These are phyloP conservation scores for Idaea straminata DNA, from an alignment of 2,888 invertebrate genomes.

Conservation along the genomic window DNA sequence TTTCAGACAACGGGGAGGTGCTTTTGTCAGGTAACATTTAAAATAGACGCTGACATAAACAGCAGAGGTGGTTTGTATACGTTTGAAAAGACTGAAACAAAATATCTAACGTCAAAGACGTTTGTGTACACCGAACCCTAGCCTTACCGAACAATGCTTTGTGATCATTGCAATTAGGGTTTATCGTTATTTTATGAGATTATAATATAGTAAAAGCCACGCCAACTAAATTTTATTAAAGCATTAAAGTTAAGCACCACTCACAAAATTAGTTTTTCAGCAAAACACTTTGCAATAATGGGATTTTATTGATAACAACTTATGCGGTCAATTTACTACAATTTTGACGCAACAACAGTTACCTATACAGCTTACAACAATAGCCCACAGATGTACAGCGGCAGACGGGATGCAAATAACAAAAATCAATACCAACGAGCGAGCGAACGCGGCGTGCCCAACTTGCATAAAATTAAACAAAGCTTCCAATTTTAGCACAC, in stretches of 20 bases:
- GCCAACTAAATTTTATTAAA: background rate
- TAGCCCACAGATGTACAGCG: slow-evolving; percentile 64
- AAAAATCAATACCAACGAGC: slow-evolving; percentile 72
- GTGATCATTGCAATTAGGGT: background rate
- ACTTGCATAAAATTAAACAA: slow-evolving; percentile 68
- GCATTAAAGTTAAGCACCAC: background rate
- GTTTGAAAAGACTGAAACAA: background rate
- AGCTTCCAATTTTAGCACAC: slow-evolving; percentile 50
- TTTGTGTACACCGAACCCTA: background rate
- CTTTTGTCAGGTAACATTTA: slow-evolving; percentile 59
- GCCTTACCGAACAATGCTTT: background rate
- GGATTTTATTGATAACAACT: background rate
- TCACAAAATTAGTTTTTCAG: background rate
- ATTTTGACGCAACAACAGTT: slow-evolving; percentile 41
- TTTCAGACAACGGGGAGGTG: slow-evolving; percentile 60
- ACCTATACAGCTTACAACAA: slow-evolving; percentile 67
- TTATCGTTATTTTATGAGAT: background rate
- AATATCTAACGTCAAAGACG: background rate
- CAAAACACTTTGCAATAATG: background rate
- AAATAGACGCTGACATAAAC: slow-evolving; percentile 48
- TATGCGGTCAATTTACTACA: slow-evolving; percentile 10
- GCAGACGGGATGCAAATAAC: slow-evolving; percentile 78
- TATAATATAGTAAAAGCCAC: background rate
- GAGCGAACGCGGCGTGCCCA: slow-evolving; percentile 57
- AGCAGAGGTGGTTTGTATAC: background rate